Conservation (phyloP, 2,888 invertebrate species). For the Netelia virgata region DNA sequence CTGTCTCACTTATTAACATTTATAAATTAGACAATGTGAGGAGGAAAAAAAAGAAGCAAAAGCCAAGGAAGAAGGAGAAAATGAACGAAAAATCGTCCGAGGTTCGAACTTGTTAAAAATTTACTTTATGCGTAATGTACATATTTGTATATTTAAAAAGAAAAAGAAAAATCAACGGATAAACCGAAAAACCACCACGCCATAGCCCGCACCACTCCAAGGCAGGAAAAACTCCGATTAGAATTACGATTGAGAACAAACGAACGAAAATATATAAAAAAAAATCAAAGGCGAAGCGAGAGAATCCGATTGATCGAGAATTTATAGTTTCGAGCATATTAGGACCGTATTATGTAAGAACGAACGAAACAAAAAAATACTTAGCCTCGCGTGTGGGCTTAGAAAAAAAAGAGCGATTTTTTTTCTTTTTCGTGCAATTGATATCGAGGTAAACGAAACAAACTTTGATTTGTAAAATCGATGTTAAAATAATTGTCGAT, state of each 20-base stretch:
- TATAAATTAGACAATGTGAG: slow-evolving; percentile 54
- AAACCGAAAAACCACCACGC: slow-evolving; percentile 12
- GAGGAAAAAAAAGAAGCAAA: slow-evolving; percentile 1
- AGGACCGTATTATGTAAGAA: slow-evolving; percentile 57
- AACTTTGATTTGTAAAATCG: neutral
- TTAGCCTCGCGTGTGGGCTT: slow-evolving; percentile 45
- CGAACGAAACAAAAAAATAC: neutral
- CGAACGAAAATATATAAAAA: neutral
- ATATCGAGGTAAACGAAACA: neutral
- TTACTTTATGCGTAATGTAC: slow-evolving; percentile 25
- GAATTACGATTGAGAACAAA: slow-evolving; percentile 23
- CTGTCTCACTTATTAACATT: slow-evolving; percentile 69
- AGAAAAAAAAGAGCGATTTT: slow-evolving; percentile 18
- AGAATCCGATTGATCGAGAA: slow-evolving; percentile 30
- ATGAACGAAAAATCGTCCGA: slow-evolving; percentile 10
- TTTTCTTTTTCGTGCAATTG: slow-evolving; percentile 25
- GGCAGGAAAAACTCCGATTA: slow-evolving; percentile 49
- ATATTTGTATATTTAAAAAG: slow-evolving; percentile 10
- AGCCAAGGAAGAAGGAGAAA: neutral
- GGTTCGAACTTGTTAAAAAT: slow-evolving; percentile 28
- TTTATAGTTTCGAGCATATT: slow-evolving; percentile 37
- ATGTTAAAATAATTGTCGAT: neutral
- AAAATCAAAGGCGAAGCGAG: slow-evolving; percentile 1
- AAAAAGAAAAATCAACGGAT: slow-evolving; percentile 16
- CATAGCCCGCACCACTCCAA: slow-evolving; percentile 67